Conservation (phyloP, 2,888 invertebrate genomes). For the Lasioglossum morio region DNA sequence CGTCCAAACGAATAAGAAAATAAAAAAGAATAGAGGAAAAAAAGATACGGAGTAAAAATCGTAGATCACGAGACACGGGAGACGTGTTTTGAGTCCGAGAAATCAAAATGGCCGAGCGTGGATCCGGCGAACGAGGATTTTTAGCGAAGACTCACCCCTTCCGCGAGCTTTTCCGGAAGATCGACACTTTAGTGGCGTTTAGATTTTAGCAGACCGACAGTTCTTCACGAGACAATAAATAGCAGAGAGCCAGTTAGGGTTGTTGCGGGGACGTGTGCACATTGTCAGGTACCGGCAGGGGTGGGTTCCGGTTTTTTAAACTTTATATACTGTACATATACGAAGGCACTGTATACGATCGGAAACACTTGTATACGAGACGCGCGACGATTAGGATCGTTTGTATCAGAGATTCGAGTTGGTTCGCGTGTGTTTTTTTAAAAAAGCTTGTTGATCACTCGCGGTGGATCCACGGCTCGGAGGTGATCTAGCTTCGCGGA, state of each 20-base stretch:
- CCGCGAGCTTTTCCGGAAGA: background rate
- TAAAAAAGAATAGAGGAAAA: background rate
- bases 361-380: constrained; percentile 75
- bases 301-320: constrained; percentile 50
- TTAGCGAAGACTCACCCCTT: constrained; percentile 26
- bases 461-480: constrained; percentile 41
- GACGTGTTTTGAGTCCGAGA: background rate
- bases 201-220: background rate
- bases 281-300: background rate
- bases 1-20: constrained; percentile 32
- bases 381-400: background rate
- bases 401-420: background rate
- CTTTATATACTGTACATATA: constrained; percentile 64
- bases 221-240: constrained; percentile 53
- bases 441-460: constrained; percentile 35
- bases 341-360: constrained; percentile 76
- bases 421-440: constrained; percentile 22
- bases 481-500: constrained; percentile 21
- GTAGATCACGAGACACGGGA: background rate
- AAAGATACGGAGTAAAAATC: background rate
- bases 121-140: constrained; percentile 30
- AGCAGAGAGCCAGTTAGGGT: background rate
- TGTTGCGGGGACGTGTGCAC: background rate
- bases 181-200: background rate
- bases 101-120: constrained; percentile 25